Evolutionary conservation across 2,113 vertebrate genomes (phyloP), one percentile per base, ranked within the genome.

Genomic region (Lates calcarifer): DNA sequence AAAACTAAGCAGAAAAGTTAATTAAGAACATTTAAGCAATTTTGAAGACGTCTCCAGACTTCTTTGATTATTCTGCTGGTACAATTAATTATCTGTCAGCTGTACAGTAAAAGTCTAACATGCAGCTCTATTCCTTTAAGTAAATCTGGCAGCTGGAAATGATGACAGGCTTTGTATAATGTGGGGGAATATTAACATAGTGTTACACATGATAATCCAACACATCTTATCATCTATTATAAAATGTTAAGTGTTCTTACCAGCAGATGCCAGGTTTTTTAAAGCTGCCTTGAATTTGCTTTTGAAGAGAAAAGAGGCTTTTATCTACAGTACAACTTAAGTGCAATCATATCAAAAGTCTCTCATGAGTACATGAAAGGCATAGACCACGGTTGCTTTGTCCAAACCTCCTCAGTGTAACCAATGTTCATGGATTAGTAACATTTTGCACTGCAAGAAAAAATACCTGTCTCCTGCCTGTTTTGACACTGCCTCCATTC

Each of bases 381-480:
- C 24, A 14, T 1, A 43, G 4, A 47, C 3, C 26, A 14, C 3
- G 20, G 18, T 0, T 26, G 15, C 28, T 45, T 29, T n/a, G 28
- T 29, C n/a, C 31, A 5, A 14, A 13, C 12, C 26, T n/a, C 13
- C 2, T 65, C 8, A 6, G 29, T 20, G 29, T 11, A 62, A 37
- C 55, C 22, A 45, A 1, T 64, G 57, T 18, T 43, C 39, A 64
- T 67, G 58, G 24, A 76, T 31, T 58, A 26, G 26, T 39, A 37
- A 62, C 15, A 62, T 62, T 35, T 33, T 51, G 55, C 3, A 6
- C 11, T 28, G 28, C 11, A 53, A n/a, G 69, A 72, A 58, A 66
- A 67, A 82, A 85, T 62, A 62, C 43, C 82, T 12, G 5, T 22
- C 31, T 33, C 22, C 11, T 22, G 33, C 1, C 10, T 63, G 26